Base-by-base conservation (phyloP, 2,113 vertebrate genomes). In the Excalfactoria chinensis region DNA sequence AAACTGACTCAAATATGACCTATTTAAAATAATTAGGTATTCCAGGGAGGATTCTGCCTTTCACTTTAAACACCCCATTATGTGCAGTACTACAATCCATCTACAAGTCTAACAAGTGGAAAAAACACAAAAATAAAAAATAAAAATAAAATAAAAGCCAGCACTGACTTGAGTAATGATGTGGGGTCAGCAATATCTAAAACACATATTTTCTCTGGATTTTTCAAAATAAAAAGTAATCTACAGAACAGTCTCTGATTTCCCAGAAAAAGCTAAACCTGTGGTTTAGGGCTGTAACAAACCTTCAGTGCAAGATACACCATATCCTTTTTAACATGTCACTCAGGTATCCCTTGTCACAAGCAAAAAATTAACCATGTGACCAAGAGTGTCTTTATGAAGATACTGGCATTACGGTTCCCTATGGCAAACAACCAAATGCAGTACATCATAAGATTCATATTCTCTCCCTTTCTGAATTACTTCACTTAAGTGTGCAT, bases 321-420 rank as follows among this genome's bases (percentile, higher is more conserved):
- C 53, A 67, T 30, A 48, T 73, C 25, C 32, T 93, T 67, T 88
- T 76, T 70, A 66, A 75, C 46, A 41, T 49, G 76, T 53, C 53
- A 81, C 94, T 89, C 84, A n/a, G 78, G n/a, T 41, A 62, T 26
- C 53, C 20, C 23, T 69, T 92, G 84, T 94, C 87, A 92, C 63
- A 90, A 90, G 81, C 41, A 43, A 87, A 90, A 34, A 76, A 88
- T 95, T 91, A 94, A 93, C 74, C 10, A 43, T 13, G 69, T 77
- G 82, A 89, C 89, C 44, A 46, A 80, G 69, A 15, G 43, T 7
- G 11, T 78, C 70, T 73, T 86, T 90, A 95, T 75, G 93, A 93
- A 96, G 66, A 94, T 70, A 70, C 44, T 44, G 43, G 15, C 8
- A 56, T 81, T 56, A 41, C 15, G 2, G 6, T 55, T 81, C 13